Evolutionary conservation across 2,113 vertebrate genomes (phyloP), one percentile per base, ranked within the genome.

Genomic region (Bungarus multicinctus): DNA sequence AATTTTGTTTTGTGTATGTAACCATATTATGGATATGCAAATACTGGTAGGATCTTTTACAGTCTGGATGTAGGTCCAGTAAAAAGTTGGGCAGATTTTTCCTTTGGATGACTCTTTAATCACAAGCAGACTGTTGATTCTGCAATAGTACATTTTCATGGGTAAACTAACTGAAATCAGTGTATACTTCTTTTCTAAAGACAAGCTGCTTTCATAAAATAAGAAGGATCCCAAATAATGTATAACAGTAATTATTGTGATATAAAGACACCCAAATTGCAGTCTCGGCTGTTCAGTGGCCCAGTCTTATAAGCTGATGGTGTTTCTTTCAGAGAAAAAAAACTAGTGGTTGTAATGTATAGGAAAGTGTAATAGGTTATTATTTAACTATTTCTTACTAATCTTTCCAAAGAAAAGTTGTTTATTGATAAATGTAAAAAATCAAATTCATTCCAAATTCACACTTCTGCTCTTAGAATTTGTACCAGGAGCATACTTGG

Each of bases 321-420:
- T 45, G 25, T 57, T 94, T 27, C 0, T 4, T 57, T 87, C 54
- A 58, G 9, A 14, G 69, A 14, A 53, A 64, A 64, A 7, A 27
- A 0, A 0, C 27, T 86, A 50, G 50, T 14, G 16, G 25, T 20
- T 18, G 60, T 64, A 64, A n/a, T n/a, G 1, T 45, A 2, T 25
- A 58, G 23, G 22, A 60, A 60, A 60, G 57, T 60, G n/a, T 45
- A 58, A 39, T 50, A 54, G 34, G 7, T 81, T 74, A 81, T 39
- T 81, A 22, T 39, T 81, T 43, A 81, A 39, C 34, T 81, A 81
- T 34, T 81, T 39, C 34, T 81, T 39, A 22, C 74, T 39, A 39
- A 18, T 81, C 34, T 43, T 81, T 7, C 34, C 74, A 69, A 34
- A 81, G 69, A 81, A 43, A 81, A 4, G 39, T 43, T 91, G 2